A percentile compares a stretch with the other conserved stretches of the same genome.
These are phyloP conservation scores for Nicator chloris DNA, from an alignment of 2,113 vertebrate species.

Conservation along the genomic window DNA sequence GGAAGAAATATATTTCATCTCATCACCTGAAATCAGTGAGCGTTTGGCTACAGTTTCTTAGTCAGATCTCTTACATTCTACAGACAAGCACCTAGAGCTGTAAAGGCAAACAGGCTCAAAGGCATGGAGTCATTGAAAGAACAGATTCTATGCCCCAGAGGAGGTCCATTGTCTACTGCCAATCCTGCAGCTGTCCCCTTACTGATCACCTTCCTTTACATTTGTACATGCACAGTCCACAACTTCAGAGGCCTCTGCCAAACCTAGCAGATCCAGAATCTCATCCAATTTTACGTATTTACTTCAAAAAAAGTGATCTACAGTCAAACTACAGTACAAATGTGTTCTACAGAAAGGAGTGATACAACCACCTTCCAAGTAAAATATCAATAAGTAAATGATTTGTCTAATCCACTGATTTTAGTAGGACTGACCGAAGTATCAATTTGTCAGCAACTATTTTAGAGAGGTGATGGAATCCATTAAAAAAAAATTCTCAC, in stretches of 20 bases:
- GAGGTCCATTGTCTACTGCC: background rate
- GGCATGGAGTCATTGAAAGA: background rate
- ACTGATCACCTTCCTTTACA: background rate
- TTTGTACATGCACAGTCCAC: accelerated
- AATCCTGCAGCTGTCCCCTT: background rate
- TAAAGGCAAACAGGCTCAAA: background rate
- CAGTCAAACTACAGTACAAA: background rate
- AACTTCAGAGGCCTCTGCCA: background rate
- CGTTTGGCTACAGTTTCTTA: background rate
- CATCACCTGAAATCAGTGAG: background rate
- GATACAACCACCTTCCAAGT: background rate
- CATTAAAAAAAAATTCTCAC: background rate
- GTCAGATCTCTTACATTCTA: background rate
- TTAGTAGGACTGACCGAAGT: background rate
- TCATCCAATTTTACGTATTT: background rate
- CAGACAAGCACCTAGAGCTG: background rate
- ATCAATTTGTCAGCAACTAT: background rate
- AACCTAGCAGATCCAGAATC: background rate
- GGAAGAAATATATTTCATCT: background rate
- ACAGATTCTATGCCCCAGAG: background rate
- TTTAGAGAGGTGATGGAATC: background rate
- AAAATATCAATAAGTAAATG: background rate
- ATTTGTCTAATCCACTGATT: background rate
- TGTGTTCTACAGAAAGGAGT: background rate
- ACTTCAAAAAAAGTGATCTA: background rate